phyloP scores from a whole-genome alignment of 2,888 invertebrate species.

The Pristionchus mayeri region DNA sequence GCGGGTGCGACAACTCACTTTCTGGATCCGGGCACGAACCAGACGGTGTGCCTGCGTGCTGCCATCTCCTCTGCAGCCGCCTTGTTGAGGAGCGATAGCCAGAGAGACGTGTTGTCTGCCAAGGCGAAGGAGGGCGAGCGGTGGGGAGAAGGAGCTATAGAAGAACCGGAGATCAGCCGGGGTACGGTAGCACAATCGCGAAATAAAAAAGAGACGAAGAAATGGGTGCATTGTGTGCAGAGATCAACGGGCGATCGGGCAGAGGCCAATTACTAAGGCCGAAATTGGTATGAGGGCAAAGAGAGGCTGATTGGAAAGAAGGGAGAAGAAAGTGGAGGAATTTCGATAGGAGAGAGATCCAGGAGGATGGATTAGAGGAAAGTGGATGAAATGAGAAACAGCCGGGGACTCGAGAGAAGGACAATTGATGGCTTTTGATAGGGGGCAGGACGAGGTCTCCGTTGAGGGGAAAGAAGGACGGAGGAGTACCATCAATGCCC shows the following conservation, averaged over 20 bases:
- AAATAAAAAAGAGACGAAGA: neutral
- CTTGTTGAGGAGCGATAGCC: constrained; percentile 45
- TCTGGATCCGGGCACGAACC: constrained; percentile 68
- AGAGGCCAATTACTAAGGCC: constrained; percentile 5
- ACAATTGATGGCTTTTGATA: constrained; percentile 25
- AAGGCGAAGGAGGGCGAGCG: neutral
- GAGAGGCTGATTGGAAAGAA: neutral
- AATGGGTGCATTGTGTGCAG: neutral
- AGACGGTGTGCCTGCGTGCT: constrained; percentile 64
- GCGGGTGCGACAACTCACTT: too few relatives aligned
- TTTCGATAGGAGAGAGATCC: neutral
- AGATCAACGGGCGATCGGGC: constrained; percentile 16
- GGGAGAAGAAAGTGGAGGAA: constrained; percentile 17
- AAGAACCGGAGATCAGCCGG: neutral
- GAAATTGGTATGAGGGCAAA: constrained; percentile 14
- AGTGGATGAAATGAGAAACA: neutral
- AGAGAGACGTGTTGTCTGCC: constrained; percentile 32
- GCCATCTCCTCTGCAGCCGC: constrained; percentile 57
- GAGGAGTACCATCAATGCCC: constrained; percentile 14
- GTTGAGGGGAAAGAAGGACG: neutral
- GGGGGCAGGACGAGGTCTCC: neutral
- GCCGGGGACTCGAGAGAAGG: neutral
- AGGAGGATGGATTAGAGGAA: neutral
- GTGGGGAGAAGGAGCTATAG: constrained; percentile 16
- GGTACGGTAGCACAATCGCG: constrained; percentile 9